Percentiles rank a stretch among this genome's conserved stretches.
Evolutionary conservation across 2,797 vertebrate genomes (phyloP).

Genomic region (Muscicapa striata): DNA sequence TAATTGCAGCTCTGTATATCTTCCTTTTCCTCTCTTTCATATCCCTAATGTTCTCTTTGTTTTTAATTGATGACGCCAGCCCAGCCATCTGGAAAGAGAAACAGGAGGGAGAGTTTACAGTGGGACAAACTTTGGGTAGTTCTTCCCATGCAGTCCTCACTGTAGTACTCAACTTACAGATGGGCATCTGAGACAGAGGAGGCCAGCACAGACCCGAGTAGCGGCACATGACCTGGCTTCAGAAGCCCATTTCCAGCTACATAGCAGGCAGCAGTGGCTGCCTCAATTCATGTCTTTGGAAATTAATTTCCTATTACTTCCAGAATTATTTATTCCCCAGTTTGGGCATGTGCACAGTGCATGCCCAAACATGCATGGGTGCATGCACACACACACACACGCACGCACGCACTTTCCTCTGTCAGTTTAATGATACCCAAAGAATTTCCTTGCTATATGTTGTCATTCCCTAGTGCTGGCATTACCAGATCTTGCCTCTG

Average conservation of each 20-base stretch:
- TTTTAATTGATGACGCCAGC: slow-evolving; percentile 63
- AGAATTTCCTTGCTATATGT: neutral
- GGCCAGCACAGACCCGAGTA: neutral
- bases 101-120: neutral
- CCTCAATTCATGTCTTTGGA: neutral
- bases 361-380: rapidly evolving
- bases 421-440: neutral
- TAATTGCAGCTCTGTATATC: slow-evolving; percentile 74
- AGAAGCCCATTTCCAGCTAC: neutral
- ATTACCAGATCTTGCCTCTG: neutral
- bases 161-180: neutral
- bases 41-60: slow-evolving; percentile 61
- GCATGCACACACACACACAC: rapidly evolving
- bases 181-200: neutral
- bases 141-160: neutral
- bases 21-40: slow-evolving; percentile 48
- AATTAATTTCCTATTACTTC: neutral
- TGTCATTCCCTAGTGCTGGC: neutral
- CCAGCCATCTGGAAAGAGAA: slow-evolving; percentile 70
- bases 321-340: neutral
- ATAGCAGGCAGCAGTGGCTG: neutral
- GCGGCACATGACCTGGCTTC: neutral
- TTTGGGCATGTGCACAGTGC: neutral
- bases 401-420: neutral
- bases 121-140: slow-evolving; percentile 58